These are phyloP conservation scores for Mus minutoides DNA, from an alignment of 2,797 vertebrate genomes.

Conservation along the genomic window DNA sequence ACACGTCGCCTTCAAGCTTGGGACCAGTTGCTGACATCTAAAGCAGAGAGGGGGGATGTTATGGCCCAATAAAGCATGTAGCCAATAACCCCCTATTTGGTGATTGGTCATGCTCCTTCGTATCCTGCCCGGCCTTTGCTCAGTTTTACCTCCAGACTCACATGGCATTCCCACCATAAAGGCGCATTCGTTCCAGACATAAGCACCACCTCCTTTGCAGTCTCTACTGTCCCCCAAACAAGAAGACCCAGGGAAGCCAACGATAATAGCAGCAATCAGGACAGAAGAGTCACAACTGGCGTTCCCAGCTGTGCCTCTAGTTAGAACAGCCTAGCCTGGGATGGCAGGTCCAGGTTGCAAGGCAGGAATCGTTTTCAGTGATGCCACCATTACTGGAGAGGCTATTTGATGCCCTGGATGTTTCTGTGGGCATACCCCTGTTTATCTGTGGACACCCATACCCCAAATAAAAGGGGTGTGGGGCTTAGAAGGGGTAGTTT, in stretches of 20 bases:
- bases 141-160: neutral
- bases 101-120: slow-evolving; percentile 73
- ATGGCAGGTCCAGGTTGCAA: neutral
- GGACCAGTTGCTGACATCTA: slow-evolving; percentile 78
- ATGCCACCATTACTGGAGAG: neutral
- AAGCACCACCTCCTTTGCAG: neutral
- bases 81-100: slow-evolving; percentile 71
- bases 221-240: neutral
- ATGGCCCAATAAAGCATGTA: slow-evolving; percentile 71
- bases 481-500: neutral
- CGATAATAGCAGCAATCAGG: neutral
- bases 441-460: neutral
- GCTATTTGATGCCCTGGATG: neutral
- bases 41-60: slow-evolving; percentile 69
- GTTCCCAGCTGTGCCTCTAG: neutral
- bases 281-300: neutral
- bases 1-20: slow-evolving; percentile 12
- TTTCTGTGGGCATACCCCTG: rapidly evolving
- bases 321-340: neutral
- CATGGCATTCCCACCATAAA: neutral
- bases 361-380: neutral
- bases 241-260: neutral
- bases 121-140: slow-evolving; percentile 35
- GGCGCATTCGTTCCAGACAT: slow-evolving; percentile 22
- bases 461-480: rapidly evolving